A percentile compares a stretch with the other conserved stretches of the same genome.
Conservation (phyloP, 2,888 invertebrate genomes). For the Timema cristinae region DNA sequence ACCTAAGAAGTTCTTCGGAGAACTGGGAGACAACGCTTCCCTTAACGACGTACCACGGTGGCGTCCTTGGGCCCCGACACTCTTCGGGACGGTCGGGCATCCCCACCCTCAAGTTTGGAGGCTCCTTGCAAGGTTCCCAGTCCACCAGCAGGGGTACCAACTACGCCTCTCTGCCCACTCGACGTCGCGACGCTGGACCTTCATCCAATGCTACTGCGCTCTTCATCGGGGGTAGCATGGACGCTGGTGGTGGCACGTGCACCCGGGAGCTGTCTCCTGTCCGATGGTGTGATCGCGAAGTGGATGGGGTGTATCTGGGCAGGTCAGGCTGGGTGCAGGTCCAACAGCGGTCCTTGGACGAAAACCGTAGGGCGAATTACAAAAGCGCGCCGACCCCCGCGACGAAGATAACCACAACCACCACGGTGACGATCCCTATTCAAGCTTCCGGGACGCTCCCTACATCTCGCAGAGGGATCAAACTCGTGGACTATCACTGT, state of each 20-base stretch:
- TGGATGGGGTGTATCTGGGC: slow-evolving; percentile 56
- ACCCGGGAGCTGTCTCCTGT: slow-evolving; percentile 55
- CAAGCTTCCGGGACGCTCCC: slow-evolving; percentile 42
- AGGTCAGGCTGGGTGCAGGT: slow-evolving; percentile 55
- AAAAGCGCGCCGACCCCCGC: slow-evolving; percentile 17
- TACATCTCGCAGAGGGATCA: slow-evolving; percentile 47
- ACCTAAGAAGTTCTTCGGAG: slow-evolving; percentile 52
- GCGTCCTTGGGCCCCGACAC: slow-evolving; percentile 38
- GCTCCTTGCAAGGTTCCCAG: slow-evolving; percentile 6
- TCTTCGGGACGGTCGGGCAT: slow-evolving; percentile 33
- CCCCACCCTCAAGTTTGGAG: slow-evolving; percentile 27
- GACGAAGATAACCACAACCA: slow-evolving; percentile 30
- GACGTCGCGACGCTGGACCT: slow-evolving; percentile 22
- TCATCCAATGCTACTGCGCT: slow-evolving; percentile 21
- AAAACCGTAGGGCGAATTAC: slow-evolving; percentile 41
- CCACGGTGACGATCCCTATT: slow-evolving; percentile 32
- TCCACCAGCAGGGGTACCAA: slow-evolving; percentile 16
- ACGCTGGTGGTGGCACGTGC: slow-evolving; percentile 45
- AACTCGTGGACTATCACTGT: slow-evolving; percentile 48
- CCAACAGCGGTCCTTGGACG: slow-evolving; percentile 53
- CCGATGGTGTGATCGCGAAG: slow-evolving; percentile 56
- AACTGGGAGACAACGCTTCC: slow-evolving; percentile 51
- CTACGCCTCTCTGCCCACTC: slow-evolving; percentile 29
- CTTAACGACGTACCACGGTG: slow-evolving; percentile 38
- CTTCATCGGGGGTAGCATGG: slow-evolving; percentile 22